Percentiles rank a stretch among this genome's conserved stretches.
phyloP scores from a whole-genome alignment of 2,888 invertebrate species.

The Leucoptera coffeella region DNA sequence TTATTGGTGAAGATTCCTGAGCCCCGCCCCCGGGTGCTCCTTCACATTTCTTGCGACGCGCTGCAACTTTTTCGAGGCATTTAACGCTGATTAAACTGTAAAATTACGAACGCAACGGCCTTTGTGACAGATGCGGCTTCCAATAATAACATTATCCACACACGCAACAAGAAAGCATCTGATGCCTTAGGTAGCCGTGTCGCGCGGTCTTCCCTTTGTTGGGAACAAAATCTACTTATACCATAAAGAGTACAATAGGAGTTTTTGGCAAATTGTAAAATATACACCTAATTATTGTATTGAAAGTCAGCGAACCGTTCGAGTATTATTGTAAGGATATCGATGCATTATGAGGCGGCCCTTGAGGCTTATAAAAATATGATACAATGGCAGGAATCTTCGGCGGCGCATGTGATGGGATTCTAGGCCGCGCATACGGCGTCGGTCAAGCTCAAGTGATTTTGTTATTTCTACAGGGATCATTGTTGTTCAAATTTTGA shows the following conservation, averaged over 20 bases:
- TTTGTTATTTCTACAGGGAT: slow-evolving; percentile 17
- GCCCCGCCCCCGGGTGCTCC: slow-evolving; percentile 18
- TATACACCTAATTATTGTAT: slow-evolving; percentile 49
- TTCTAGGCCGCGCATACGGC: too few relatives aligned
- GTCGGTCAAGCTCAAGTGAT: too few relatives aligned
- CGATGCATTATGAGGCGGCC: slow-evolving; percentile 22
- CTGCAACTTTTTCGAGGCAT: slow-evolving; percentile 40
- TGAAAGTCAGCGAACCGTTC: slow-evolving; percentile 30
- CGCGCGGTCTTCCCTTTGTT: slow-evolving; percentile 32
- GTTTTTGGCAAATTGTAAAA: slow-evolving; percentile 51
- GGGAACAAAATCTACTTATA: slow-evolving; percentile 39
- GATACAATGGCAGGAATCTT: slow-evolving; percentile 15
- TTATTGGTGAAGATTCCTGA: slow-evolving; percentile 31
- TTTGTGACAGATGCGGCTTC: slow-evolving; percentile 48
- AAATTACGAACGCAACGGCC: slow-evolving; percentile 43
- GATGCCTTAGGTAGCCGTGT: slow-evolving; percentile 26
- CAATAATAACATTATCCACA: slow-evolving; percentile 48
- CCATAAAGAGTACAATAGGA: slow-evolving; percentile 33
- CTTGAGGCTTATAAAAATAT: slow-evolving; percentile 46
- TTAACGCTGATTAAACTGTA: slow-evolving; percentile 55
- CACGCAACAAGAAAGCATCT: slow-evolving; percentile 15
- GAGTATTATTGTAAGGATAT: slow-evolving; percentile 18
- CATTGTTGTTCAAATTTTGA: too few relatives aligned
- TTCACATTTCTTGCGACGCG: slow-evolving; percentile 21
- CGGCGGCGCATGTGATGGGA: slow-evolving; percentile 14